phyloP scores from a whole-genome alignment of 2,888 invertebrate genomes.

The Ophion slaviceki region DNA sequence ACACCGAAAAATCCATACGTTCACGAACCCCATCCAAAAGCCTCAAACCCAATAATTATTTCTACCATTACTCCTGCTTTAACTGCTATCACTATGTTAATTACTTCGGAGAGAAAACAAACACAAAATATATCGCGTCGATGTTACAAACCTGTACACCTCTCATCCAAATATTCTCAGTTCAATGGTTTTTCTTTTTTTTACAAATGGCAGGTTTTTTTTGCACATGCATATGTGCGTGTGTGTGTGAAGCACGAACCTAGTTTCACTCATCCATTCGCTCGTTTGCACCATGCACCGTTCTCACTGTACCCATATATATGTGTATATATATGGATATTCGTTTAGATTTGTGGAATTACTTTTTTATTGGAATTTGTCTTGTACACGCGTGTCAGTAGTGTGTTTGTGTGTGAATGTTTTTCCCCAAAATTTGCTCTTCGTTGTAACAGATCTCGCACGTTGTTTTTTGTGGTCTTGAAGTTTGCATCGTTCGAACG shows the following conservation, averaged over 20 bases:
- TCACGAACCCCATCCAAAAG: background rate
- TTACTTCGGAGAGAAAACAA: constrained; percentile 71
- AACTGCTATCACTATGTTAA: constrained; percentile 71
- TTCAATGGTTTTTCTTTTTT: background rate
- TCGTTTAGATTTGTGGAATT: constrained; percentile 9
- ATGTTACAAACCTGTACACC: constrained; percentile 47
- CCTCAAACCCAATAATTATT: constrained; percentile 58
- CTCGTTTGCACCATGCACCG: constrained; percentile 13
- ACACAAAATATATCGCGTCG: constrained; percentile 71
- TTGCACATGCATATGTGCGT: background rate
- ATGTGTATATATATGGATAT: background rate
- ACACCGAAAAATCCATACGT: constrained; percentile 13
- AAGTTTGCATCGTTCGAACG: background rate
- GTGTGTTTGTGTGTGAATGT: constrained; percentile 48
- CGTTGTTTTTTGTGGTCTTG: constrained; percentile 22
- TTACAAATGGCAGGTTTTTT: background rate
- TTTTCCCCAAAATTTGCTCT: background rate
- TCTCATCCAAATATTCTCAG: constrained; percentile 44
- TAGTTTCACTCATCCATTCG: background rate
- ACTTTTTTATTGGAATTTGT: constrained; percentile 2
- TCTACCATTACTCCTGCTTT: constrained; percentile 66
- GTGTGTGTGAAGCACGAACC: background rate
- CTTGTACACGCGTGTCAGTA: constrained; percentile 16
- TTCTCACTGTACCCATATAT: constrained; percentile 3
- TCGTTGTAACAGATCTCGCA: constrained; percentile 21